These are phyloP conservation scores for Agrypnia vestita DNA, from an alignment of 1,140 invertebrate genomes.

Conservation along the genomic window DNA sequence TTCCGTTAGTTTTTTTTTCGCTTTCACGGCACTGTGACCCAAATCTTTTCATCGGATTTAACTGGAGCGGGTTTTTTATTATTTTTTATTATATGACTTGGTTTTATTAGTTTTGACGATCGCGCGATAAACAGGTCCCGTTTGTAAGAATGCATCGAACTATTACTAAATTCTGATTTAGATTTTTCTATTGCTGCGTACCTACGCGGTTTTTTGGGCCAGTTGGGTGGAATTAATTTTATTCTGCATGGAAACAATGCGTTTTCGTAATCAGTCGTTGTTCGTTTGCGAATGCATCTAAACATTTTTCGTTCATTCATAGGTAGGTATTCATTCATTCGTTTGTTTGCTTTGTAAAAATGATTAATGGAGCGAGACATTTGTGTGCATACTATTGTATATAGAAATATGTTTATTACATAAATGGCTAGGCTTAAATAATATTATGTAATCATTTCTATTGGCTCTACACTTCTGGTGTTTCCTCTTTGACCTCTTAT, in stretches of 20 bases:
- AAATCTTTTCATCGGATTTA: slow-evolving; percentile 19
- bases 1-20: slow-evolving; percentile 6
- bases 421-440: no score
- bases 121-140: not conserved
- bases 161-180: not conserved
- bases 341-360: not conserved
- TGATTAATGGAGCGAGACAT: no score
- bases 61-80: not conserved
- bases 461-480: no score
- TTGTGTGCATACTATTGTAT: no score
- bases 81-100: not conserved
- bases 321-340: not conserved
- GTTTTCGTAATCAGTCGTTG: not conserved
- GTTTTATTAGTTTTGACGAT: slow-evolving; percentile 23
- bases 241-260: not conserved
- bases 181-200: not conserved
- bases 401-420: no score
- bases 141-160: slow-evolving; percentile 12
- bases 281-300: not conserved
- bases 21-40: slow-evolving; percentile 19
- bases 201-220: not conserved
- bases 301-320: not conserved
- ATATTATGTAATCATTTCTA: no score
- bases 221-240: not conserved
- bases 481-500: no score